Percentiles rank a stretch among this genome's conserved stretches.
These are phyloP conservation scores for Apamea anceps DNA, from an alignment of 2,888 invertebrate genomes.

Conservation along the genomic window DNA sequence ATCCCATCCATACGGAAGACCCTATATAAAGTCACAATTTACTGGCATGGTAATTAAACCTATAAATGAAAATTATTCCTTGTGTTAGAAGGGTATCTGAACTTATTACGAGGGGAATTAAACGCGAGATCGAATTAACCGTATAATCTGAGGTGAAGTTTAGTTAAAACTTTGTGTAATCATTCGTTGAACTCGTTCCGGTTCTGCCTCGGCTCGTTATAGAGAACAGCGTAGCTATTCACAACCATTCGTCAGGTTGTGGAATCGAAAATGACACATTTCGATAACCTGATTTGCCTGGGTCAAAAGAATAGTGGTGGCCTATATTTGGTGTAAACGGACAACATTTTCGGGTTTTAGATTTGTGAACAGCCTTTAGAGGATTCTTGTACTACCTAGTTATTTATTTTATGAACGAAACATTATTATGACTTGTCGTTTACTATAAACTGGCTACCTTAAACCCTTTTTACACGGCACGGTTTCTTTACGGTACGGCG, in stretches of 20 bases:
- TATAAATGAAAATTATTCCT: constrained; percentile 57
- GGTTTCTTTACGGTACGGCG: too few species aligned
- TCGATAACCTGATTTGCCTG: too few species aligned
- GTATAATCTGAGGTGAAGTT: constrained; percentile 71
- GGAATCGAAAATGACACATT: too few species aligned
- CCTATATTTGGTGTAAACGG: too few species aligned
- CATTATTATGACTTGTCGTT: background rate
- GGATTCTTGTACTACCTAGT: too few species aligned
- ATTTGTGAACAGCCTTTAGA: too few species aligned
- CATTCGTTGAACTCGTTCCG: constrained; percentile 63
- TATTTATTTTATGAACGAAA: too few species aligned
- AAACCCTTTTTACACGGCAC: too few species aligned
- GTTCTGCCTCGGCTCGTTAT: constrained; percentile 65
- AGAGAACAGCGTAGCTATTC: background rate
- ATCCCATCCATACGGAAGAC: constrained; percentile 20
- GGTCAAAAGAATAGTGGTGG: background rate
- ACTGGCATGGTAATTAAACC: constrained; percentile 54
- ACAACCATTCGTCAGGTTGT: background rate
- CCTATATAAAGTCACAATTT: constrained; percentile 53
- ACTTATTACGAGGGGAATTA: constrained; percentile 68
- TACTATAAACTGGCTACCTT: background rate
- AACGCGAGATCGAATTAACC: constrained; percentile 72
- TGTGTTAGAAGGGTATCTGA: constrained; percentile 59
- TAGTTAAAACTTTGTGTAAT: constrained; percentile 72
- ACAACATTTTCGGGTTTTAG: too few species aligned